Conservation (phyloP, 1,140 invertebrate genomes). For the Drosophila sucinea region DNA sequence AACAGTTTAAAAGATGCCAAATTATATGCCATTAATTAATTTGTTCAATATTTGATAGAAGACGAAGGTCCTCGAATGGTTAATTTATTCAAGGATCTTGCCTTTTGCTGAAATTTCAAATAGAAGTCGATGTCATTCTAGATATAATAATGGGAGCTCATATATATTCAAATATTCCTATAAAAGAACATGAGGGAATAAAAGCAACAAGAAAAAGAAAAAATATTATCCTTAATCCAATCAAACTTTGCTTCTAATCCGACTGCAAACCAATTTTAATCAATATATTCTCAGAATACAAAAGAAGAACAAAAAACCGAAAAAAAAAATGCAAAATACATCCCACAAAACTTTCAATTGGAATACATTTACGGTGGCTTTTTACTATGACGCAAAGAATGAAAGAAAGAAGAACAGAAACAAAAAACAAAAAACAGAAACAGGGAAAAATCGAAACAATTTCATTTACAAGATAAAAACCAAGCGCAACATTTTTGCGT, state of each 20-base stretch:
- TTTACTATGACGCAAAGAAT: slow-evolving; percentile 18
- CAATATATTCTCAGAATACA: slow-evolving; percentile 25
- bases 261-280: slow-evolving; percentile 21
- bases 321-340: slow-evolving; percentile 11
- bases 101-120: too few relatives aligned
- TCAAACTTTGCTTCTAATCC: neutral
- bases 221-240: neutral
- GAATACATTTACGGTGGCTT: slow-evolving; percentile 26
- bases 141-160: too few relatives aligned
- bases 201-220: neutral
- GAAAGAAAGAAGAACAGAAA: slow-evolving; percentile 4
- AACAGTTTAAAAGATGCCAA: too few relatives aligned
- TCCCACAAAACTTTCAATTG: slow-evolving; percentile 38
- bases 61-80: too few relatives aligned
- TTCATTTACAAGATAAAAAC: slow-evolving; percentile 23
- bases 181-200: neutral
- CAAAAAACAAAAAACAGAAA: slow-evolving; percentile 12
- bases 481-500: slow-evolving; percentile 35
- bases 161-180: too few relatives aligned
- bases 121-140: too few relatives aligned
- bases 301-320: neutral
- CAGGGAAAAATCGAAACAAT: slow-evolving; percentile 10
- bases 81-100: too few relatives aligned
- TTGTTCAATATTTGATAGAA: too few relatives aligned
- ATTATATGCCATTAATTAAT: too few relatives aligned